Evolutionary conservation across 2,113 vertebrate species (phyloP).

Genomic region (Aegotheles bennettii): DNA sequence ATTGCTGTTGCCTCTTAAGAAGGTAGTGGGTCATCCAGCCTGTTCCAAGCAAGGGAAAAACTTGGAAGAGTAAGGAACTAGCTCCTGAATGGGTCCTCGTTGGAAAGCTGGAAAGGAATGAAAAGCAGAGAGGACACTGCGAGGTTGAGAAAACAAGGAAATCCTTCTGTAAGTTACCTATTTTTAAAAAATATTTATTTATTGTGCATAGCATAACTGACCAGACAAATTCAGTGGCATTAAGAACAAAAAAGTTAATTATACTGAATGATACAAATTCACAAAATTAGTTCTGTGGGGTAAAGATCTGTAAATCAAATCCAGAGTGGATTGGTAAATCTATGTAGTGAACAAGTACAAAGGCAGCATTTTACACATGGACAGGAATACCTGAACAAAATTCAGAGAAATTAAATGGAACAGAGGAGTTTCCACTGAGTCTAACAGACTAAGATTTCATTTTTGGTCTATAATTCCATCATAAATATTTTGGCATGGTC

Average conservation of each 20-base stretch:
- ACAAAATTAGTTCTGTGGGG: background rate
- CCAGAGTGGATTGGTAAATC: background rate
- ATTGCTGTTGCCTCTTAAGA: background rate
- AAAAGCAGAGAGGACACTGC: background rate
- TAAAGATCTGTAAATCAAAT: background rate
- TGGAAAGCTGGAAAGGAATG: background rate
- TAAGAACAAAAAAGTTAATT: background rate
- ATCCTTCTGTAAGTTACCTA: background rate
- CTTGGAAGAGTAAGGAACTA: background rate
- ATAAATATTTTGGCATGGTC: background rate
- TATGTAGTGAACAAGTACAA: background rate
- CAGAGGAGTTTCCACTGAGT: background rate
- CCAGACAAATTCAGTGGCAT: background rate
- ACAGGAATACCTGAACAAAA: background rate
- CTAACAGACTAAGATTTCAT: background rate
- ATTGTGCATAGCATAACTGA: background rate
- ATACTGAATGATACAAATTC: background rate
- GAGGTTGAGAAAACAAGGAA: background rate
- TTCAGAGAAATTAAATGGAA: background rate
- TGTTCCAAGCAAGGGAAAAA: background rate
- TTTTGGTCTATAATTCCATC: background rate
- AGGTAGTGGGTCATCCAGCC: background rate
- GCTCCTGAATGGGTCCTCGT: background rate
- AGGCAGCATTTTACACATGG: accelerated
- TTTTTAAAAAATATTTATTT: conserved; percentile 20